These are phyloP conservation scores for Helicolenus hilgendorfi DNA, from an alignment of 2,797 vertebrate species.

Conservation along the genomic window DNA sequence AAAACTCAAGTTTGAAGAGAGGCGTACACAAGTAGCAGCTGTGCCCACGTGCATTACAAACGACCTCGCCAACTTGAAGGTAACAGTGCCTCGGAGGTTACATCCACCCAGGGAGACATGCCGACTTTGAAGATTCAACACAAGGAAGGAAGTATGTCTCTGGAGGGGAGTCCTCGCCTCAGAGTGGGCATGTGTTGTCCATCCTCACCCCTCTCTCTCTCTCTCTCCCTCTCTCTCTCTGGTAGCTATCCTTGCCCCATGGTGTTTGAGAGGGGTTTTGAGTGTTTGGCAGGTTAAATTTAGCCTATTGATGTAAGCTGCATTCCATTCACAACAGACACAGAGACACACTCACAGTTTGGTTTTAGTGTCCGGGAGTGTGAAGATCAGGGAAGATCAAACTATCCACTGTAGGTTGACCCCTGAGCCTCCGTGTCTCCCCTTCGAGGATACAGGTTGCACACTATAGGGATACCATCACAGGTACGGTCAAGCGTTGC, in stretches of 20 bases:
- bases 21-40: constrained; percentile 12
- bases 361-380: constrained; percentile 92
- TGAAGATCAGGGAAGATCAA: constrained; percentile 93
- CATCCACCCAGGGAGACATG: constrained; percentile 10
- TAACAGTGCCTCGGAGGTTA: neutral
- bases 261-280: constrained; percentile 93
- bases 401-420: constrained; percentile 84
- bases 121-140: constrained; percentile 30
- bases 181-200: constrained; percentile 11
- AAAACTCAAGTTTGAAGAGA: constrained; percentile 1
- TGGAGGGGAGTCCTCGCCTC: constrained; percentile 11
- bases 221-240: constrained; percentile 25
- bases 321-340: constrained; percentile 95
- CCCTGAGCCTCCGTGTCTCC: constrained; percentile 81
- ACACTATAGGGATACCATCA: constrained; percentile 55
- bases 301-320: constrained; percentile 98
- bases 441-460: constrained; percentile 82
- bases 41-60: neutral
- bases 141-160: constrained; percentile 16
- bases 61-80: neutral
- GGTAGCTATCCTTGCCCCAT: constrained; percentile 68
- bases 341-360: constrained; percentile 91
- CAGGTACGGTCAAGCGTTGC: constrained; percentile 82
- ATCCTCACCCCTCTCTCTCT: constrained; percentile 28
- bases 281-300: constrained; percentile 97